Percentiles rank a stretch among this genome's conserved stretches.
Evolutionary conservation across 1,140 invertebrate genomes (phyloP).

Genomic region (Scylla paramamosain): DNA sequence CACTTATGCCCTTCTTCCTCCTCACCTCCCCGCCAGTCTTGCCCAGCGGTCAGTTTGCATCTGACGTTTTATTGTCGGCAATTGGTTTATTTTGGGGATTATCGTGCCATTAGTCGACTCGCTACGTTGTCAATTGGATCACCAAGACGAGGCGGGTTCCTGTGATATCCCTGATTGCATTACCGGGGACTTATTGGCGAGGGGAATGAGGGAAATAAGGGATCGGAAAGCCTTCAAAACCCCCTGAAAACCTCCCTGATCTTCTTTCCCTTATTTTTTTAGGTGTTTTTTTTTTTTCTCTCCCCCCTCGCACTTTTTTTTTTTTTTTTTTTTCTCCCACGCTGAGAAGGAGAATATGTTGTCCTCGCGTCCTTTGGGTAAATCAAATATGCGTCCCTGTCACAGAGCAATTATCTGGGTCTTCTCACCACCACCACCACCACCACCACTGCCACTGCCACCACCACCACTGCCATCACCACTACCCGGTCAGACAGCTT

Average conservation of each 20-base stretch:
- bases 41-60: slow-evolving; percentile 8
- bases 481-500: too few species aligned
- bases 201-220: background rate
- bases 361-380: background rate
- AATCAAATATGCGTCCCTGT: slow-evolving; percentile 11
- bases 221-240: background rate
- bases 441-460: too few species aligned
- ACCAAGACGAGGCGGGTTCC: background rate
- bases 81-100: slow-evolving; percentile 24
- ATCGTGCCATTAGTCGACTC: slow-evolving; percentile 1
- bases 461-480: too few species aligned
- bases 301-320: too few species aligned
- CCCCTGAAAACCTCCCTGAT: too few species aligned
- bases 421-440: too few species aligned
- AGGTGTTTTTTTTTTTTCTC: too few species aligned
- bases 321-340: background rate
- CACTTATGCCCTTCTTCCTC: background rate
- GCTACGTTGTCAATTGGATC: background rate
- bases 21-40: background rate
- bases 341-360: background rate
- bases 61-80: slow-evolving; percentile 9
- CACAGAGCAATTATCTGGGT: background rate
- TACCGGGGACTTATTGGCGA: background rate
- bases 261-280: too few species aligned
- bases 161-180: background rate